Evolutionary conservation across 1,140 invertebrate genomes (phyloP).

Genomic region (Drosophila nebulosa): DNA sequence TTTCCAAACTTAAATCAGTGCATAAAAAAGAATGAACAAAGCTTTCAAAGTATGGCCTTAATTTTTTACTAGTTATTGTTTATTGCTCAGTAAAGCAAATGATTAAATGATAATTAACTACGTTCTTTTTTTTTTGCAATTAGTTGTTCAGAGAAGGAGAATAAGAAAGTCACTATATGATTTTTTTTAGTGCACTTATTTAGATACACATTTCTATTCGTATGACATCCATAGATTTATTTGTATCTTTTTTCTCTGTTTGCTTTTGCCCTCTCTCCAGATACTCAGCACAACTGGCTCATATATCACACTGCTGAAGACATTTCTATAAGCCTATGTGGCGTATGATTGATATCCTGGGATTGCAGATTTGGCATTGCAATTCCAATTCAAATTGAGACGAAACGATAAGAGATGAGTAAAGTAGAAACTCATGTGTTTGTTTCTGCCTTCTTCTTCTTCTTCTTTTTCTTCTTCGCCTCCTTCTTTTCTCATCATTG

Average conservation of each 20-base stretch:
- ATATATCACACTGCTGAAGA: slow-evolving; percentile 75
- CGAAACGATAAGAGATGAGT: not conserved
- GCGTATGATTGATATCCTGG: slow-evolving; percentile 66
- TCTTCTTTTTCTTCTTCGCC: not conserved
- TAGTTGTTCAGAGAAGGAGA: no score
- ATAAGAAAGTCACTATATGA: no score
- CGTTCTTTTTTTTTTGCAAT: no score
- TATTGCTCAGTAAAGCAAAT: no score
- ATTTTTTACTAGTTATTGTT: no score
- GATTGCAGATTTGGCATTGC: slow-evolving; percentile 16
- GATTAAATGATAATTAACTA: no score
- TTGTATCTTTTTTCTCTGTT: slow-evolving; percentile 18
- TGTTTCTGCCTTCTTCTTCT: slow-evolving; percentile 1
- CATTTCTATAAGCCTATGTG: slow-evolving; percentile 66
- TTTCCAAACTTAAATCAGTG: no score
- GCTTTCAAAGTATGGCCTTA: no score
- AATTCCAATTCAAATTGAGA: slow-evolving; percentile 10
- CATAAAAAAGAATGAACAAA: no score
- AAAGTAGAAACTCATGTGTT: no score
- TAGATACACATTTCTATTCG: not conserved
- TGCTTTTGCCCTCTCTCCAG: slow-evolving; percentile 21
- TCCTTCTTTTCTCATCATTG: not conserved
- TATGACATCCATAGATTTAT: slow-evolving; percentile 8
- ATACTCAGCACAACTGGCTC: slow-evolving; percentile 78
- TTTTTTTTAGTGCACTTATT: not conserved